Conservation (phyloP, 2,113 vertebrate genomes). For the Alaudala cheleensis region DNA sequence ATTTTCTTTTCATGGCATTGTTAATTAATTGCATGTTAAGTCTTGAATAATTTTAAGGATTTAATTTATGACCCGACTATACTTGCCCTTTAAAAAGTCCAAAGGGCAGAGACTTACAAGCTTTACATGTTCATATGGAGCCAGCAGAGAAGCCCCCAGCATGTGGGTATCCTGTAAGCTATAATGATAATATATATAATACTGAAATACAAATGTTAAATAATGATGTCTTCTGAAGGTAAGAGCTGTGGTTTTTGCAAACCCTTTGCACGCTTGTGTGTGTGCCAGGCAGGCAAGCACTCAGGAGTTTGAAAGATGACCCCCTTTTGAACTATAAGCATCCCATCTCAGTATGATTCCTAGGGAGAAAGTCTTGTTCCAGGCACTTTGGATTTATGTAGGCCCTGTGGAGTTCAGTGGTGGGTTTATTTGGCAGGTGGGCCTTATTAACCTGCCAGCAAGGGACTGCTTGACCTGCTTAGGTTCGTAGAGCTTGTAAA, state of each 20-base stretch:
- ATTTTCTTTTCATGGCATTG: background rate
- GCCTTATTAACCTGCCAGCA: slow-evolving; percentile 63
- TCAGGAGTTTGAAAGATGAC: background rate
- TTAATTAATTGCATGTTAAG: slow-evolving; percentile 13
- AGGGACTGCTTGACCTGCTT: slow-evolving; percentile 47
- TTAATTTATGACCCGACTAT: background rate
- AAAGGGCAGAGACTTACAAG: background rate
- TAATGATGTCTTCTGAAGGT: background rate
- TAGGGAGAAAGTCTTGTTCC: background rate
- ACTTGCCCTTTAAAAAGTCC: background rate
- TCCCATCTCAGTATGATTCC: background rate
- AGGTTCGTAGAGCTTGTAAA: slow-evolving; percentile 46
- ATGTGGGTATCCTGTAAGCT: background rate
- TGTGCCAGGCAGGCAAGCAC: background rate
- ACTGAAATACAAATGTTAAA: background rate
- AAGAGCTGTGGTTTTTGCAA: background rate
- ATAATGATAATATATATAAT: too few species aligned
- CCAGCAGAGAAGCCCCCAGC: background rate
- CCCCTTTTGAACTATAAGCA: background rate
- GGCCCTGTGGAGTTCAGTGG: background rate
- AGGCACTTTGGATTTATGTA: slow-evolving; percentile 16
- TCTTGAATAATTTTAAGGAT: background rate
- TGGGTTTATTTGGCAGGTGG: slow-evolving; percentile 61
- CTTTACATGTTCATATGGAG: background rate
- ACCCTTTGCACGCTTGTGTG: background rate